Conservation (phyloP, 2,113 vertebrate genomes). For the Burhinus oedicnemus region DNA sequence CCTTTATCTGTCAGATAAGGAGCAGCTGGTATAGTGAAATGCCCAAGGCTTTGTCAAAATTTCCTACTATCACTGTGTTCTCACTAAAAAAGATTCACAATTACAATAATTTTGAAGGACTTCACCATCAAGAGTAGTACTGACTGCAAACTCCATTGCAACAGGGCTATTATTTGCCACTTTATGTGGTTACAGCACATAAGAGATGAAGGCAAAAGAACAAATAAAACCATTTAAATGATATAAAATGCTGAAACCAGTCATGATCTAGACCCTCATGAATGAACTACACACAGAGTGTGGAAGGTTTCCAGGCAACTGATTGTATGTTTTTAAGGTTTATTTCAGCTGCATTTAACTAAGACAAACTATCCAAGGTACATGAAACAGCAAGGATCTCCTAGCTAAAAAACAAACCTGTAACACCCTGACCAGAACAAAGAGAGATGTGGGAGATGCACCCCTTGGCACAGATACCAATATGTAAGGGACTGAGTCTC, state of each 20-base stretch:
- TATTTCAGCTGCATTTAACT: background rate
- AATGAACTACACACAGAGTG: background rate
- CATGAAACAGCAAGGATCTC: background rate
- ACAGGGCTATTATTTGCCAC: background rate
- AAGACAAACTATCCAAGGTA: background rate
- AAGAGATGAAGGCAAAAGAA: background rate
- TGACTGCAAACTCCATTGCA: background rate
- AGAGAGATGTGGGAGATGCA: background rate
- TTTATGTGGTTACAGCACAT: background rate
- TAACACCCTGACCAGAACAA: background rate
- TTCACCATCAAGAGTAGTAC: background rate
- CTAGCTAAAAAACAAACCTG: background rate
- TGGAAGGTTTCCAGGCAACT: background rate
- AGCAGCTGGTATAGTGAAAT: background rate
- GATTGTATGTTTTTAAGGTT: background rate
- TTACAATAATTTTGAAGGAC: background rate
- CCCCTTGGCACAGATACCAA: background rate
- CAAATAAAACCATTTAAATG: background rate
- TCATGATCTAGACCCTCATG: background rate
- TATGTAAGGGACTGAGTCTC: background rate
- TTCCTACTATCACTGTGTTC: background rate
- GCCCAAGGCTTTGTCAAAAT: background rate
- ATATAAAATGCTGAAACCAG: background rate
- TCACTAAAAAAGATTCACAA: background rate
- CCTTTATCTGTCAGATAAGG: conserved; percentile 26